A percentile compares a stretch with the other conserved stretches of the same genome.
Conservation (phyloP, 92 coral and sea anemone genomes). For the Virgularia gustaviana region DNA sequence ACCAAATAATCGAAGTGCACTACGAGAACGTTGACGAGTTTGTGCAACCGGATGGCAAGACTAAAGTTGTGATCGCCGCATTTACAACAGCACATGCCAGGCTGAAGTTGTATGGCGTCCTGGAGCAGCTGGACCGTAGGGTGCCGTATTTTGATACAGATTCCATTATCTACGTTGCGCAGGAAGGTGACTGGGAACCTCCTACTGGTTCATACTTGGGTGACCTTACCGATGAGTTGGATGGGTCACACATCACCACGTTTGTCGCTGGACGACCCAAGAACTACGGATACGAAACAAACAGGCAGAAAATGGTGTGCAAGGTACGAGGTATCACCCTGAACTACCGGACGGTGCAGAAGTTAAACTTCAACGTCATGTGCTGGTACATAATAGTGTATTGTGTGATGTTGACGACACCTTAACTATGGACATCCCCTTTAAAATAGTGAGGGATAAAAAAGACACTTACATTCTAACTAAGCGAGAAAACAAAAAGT, state of each 20-base stretch:
- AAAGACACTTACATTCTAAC: too few species aligned
- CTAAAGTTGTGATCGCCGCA: conserved; percentile 48
- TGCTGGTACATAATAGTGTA: too few species aligned
- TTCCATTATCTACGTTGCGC: conserved; percentile 10
- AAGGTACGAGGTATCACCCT: too few species aligned
- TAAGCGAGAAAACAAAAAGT: background rate
- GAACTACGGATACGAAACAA: too few species aligned
- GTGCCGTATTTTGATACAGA: conserved; percentile 13
- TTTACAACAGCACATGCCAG: conserved; percentile 48
- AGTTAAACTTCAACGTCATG: too few species aligned
- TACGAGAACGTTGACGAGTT: conserved; percentile 11
- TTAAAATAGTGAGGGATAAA: background rate
- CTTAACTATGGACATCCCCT: background rate
- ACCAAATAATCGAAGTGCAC: conserved; percentile 33
- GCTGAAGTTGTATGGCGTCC: conserved; percentile 24
- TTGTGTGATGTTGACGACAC: too few species aligned
- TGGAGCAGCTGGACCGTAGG: background rate
- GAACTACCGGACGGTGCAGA: too few species aligned
- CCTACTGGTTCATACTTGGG: conserved; percentile 36
- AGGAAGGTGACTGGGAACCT: conserved; percentile 29
- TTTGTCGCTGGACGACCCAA: too few species aligned
- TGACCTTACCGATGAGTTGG: conserved; percentile 39
- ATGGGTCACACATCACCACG: too few species aligned
- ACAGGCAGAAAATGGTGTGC: too few species aligned
- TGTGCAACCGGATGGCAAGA: background rate